phyloP scores from a whole-genome alignment of 2,888 invertebrate species.

The Ecdyonurus torrentis region DNA sequence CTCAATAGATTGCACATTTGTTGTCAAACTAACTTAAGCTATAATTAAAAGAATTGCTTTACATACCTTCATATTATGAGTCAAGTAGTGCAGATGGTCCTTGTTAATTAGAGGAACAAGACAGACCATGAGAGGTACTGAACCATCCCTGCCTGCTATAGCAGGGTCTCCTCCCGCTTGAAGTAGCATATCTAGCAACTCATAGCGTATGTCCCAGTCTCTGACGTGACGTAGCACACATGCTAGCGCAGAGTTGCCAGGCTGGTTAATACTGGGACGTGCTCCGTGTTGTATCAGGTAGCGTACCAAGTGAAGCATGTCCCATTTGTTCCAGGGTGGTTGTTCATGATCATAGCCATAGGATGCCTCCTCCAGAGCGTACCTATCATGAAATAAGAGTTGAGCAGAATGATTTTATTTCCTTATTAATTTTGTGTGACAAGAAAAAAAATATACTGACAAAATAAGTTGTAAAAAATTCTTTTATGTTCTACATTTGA shows the following conservation, averaged over 20 bases:
- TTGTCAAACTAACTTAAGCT: neutral
- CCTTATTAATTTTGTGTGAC: no score
- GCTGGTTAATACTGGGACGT: conserved; percentile 48
- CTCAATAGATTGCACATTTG: no score
- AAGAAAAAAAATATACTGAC: no score
- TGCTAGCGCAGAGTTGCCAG: conserved; percentile 48
- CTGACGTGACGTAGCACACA: conserved; percentile 52
- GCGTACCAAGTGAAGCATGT: conserved; percentile 44
- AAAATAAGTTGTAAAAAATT: no score
- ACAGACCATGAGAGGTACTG: conserved; percentile 56
- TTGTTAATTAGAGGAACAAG: conserved; percentile 57
- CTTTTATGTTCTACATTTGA: no score
- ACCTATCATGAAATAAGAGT: no score
- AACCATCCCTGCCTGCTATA: conserved; percentile 51
- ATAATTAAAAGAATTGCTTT: no score
- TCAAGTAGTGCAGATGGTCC: conserved; percentile 52
- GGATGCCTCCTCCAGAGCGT: conserved; percentile 48
- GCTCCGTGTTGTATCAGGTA: conserved; percentile 45
- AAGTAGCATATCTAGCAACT: conserved; percentile 39
- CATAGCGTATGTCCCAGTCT: conserved; percentile 48
- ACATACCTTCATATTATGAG: conserved; percentile 51
- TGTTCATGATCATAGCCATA: conserved; percentile 41
- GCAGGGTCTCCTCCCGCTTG: conserved; percentile 46
- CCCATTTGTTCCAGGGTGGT: conserved; percentile 50
- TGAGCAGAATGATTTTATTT: no score